Conservation (phyloP, 2,797 vertebrate species). For the Allobates femoralis region DNA sequence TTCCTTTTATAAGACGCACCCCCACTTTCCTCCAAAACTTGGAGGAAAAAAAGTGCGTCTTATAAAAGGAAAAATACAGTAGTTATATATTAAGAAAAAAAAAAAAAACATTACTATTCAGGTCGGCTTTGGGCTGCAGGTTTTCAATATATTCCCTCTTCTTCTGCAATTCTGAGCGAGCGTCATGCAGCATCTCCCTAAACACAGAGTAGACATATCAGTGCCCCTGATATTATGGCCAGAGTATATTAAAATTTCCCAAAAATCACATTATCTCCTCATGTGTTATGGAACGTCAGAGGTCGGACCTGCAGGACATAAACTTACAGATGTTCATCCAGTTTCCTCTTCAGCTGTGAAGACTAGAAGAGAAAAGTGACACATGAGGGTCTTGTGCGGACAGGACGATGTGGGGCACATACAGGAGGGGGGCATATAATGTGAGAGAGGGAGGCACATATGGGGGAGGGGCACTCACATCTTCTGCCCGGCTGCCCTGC, state of each 20-base stretch:
- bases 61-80: neutral
- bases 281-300: too few relatives aligned
- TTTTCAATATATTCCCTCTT: slow-evolving; percentile 88
- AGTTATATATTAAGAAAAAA: neutral
- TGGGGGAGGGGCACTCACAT: slow-evolving; percentile 79
- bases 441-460: slow-evolving; percentile 47
- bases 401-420: slow-evolving; percentile 35
- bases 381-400: neutral
- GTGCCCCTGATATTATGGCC: neutral
- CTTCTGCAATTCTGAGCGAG: slow-evolving; percentile 87
- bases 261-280: too few relatives aligned
- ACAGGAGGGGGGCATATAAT: slow-evolving; percentile 64
- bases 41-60: too few relatives aligned
- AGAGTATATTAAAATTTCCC: slow-evolving; percentile 5
- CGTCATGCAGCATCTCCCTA: slow-evolving; percentile 89
- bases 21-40: too few relatives aligned
- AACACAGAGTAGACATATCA: neutral
- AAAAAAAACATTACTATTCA: slow-evolving; percentile 74
- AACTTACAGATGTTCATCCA: slow-evolving; percentile 91
- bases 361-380: slow-evolving; percentile 73
- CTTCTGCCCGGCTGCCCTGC: slow-evolving; percentile 84
- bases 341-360: slow-evolving; percentile 85
- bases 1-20: too few relatives aligned
- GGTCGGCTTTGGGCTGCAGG: slow-evolving; percentile 82
- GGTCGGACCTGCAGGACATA: neutral